These are phyloP conservation scores for Hanleya hanleyi DNA, from an alignment of 2,888 invertebrate genomes.

Conservation along the genomic window DNA sequence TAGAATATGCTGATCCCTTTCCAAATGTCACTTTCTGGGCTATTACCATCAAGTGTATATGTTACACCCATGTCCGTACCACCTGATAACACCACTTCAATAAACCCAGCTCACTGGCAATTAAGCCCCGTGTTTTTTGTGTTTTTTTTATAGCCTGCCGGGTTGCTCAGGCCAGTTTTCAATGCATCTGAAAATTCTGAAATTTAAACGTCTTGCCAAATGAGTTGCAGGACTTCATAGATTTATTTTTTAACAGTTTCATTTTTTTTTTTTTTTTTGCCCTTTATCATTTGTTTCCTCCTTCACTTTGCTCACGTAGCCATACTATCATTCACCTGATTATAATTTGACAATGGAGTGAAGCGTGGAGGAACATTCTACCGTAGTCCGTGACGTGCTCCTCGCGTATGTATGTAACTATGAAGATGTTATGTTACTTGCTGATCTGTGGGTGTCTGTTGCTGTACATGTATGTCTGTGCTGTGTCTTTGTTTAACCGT, in stretches of 20 bases:
- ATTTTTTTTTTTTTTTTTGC: constrained; percentile 6
- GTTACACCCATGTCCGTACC: too few species aligned
- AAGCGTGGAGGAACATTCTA: too few species aligned
- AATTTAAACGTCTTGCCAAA: background rate
- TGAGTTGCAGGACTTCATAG: constrained; percentile 7
- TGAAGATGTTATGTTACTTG: too few species aligned
- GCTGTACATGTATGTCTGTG: constrained; percentile 1
- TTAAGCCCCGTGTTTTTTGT: background rate
- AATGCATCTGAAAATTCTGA: constrained; percentile 6
- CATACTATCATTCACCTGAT: background rate
- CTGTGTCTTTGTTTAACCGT: background rate
- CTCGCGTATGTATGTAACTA: background rate
- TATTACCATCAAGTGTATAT: too few species aligned
- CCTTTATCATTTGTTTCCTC: background rate
- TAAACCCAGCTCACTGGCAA: too few species aligned
- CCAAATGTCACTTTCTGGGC: too few species aligned
- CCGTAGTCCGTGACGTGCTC: background rate
- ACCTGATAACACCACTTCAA: too few species aligned
- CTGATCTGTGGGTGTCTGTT: background rate
- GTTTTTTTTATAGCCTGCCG: background rate
- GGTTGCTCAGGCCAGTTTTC: constrained; percentile 4
- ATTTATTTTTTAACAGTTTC: too few species aligned
- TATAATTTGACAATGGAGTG: background rate
- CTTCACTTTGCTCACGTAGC: too few species aligned
- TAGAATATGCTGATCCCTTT: too few species aligned